A percentile compares a stretch with the other conserved stretches of the same genome.
phyloP scores from a whole-genome alignment of 1,140 invertebrate genomes.

The Lysiphlebus fabarum region DNA sequence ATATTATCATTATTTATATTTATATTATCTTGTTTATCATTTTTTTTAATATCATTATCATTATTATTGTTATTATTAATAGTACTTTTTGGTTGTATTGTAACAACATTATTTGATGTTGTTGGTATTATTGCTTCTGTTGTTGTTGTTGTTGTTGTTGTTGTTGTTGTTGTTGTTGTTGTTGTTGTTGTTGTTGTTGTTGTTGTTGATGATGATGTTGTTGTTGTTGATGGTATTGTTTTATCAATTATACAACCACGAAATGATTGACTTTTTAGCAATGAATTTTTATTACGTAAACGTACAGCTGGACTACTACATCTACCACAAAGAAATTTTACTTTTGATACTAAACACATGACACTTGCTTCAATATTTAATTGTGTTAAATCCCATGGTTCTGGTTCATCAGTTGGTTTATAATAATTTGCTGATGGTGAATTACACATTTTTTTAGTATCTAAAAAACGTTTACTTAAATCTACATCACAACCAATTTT shows the following conservation, averaged over 20 bases:
- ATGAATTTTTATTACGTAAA: constrained; percentile 53
- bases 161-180: too few relatives aligned
- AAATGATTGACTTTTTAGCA: constrained; percentile 45
- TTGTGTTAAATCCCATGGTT: constrained; percentile 85
- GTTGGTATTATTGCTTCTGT: too few relatives aligned
- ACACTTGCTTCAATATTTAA: constrained; percentile 86
- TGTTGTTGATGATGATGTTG: too few relatives aligned
- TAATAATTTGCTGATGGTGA: constrained; percentile 79
- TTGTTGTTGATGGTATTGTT: constrained; percentile 19
- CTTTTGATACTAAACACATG: constrained; percentile 80
- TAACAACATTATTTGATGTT: constrained; percentile 40
- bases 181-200: too few relatives aligned
- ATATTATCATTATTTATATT: constrained; percentile 39
- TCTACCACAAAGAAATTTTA: constrained; percentile 71
- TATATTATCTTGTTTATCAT: constrained; percentile 30
- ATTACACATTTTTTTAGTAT: constrained; percentile 71
- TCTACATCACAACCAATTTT: constrained; percentile 29
- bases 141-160: too few relatives aligned
- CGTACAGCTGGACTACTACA: constrained; percentile 70
- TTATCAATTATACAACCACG: constrained; percentile 40
- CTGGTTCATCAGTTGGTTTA: constrained; percentile 77
- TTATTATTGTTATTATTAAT: too few relatives aligned
- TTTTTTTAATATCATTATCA: constrained; percentile 50
- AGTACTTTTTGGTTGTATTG: constrained; percentile 50
- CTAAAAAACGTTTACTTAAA: constrained; percentile 59